Percentiles rank a stretch among this genome's conserved stretches.
Evolutionary conservation across 2,113 vertebrate genomes (phyloP).

Genomic region (Engraulis encrasicolus): DNA sequence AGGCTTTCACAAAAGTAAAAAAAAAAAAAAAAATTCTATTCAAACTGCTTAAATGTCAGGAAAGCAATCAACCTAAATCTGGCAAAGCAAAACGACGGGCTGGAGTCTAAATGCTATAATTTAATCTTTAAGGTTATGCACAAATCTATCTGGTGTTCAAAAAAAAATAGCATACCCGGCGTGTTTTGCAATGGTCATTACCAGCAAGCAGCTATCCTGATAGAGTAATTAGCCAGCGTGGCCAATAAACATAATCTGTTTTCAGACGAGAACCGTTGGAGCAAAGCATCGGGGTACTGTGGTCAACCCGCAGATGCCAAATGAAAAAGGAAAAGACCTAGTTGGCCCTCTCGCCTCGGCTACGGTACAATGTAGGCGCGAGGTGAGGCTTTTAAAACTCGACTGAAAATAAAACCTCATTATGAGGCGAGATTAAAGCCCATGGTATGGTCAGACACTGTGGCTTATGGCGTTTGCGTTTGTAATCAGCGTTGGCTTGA

Average conservation of each 20-base stretch:
- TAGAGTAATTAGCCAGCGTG: background rate
- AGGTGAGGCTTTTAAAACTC: too few species aligned
- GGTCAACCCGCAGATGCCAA: background rate
- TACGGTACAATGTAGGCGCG: background rate
- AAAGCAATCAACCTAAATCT: too few species aligned
- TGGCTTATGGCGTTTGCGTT: background rate
- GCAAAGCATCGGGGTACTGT: background rate
- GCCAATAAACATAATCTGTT: background rate
- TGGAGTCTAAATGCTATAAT: too few species aligned
- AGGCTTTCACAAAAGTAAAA: too few species aligned
- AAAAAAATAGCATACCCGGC: too few species aligned
- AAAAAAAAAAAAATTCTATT: too few species aligned
- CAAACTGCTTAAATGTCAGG: too few species aligned
- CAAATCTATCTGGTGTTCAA: too few species aligned
- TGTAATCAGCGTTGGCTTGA: constrained; percentile 2
- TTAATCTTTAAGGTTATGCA: too few species aligned
- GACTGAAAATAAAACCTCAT: background rate
- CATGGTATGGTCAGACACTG: background rate
- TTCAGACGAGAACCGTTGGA: background rate
- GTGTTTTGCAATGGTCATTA: background rate
- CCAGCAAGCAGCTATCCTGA: background rate
- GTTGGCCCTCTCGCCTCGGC: background rate
- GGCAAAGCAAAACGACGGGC: too few species aligned
- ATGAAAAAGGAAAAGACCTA: background rate
- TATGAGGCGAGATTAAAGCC: background rate